Evolutionary conservation across 2,113 vertebrate genomes (phyloP).

Genomic region (Lichenostomus cassidix): DNA sequence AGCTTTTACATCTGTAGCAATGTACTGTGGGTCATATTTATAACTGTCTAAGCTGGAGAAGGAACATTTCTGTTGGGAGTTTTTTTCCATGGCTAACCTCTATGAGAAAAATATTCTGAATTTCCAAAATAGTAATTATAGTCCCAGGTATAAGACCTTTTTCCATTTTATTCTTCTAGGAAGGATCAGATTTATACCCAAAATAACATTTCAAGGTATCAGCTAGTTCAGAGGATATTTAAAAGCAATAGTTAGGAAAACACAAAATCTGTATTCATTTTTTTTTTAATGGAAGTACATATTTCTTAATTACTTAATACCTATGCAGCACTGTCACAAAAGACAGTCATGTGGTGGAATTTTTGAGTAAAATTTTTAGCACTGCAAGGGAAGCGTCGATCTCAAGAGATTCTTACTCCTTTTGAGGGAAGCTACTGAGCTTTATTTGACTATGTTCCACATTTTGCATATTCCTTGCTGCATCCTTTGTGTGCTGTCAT

Average conservation of each 20-base stretch:
- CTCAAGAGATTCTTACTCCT: neutral
- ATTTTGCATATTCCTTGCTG: neutral
- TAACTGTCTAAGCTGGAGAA: neutral
- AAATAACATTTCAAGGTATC: neutral
- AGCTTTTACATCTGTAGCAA: constrained; percentile 60
- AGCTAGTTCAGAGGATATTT: neutral
- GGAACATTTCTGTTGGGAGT: neutral
- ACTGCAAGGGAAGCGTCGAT: neutral
- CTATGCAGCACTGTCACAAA: neutral
- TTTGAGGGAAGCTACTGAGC: neutral
- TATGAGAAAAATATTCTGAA: neutral
- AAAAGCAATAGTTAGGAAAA: neutral
- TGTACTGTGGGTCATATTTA: neutral
- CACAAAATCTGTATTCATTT: neutral
- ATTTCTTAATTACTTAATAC: neutral
- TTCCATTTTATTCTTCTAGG: neutral
- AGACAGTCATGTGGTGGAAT: neutral
- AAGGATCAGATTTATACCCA: neutral
- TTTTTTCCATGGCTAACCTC: neutral
- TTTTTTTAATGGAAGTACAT: neutral
- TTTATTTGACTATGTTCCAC: neutral
- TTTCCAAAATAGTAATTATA: neutral
- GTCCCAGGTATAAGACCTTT: neutral
- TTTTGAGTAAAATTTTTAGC: neutral
- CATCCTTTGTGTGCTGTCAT: neutral